Conservation (phyloP, 2,797 vertebrate genomes). For the Amphiprion clarkii region DNA sequence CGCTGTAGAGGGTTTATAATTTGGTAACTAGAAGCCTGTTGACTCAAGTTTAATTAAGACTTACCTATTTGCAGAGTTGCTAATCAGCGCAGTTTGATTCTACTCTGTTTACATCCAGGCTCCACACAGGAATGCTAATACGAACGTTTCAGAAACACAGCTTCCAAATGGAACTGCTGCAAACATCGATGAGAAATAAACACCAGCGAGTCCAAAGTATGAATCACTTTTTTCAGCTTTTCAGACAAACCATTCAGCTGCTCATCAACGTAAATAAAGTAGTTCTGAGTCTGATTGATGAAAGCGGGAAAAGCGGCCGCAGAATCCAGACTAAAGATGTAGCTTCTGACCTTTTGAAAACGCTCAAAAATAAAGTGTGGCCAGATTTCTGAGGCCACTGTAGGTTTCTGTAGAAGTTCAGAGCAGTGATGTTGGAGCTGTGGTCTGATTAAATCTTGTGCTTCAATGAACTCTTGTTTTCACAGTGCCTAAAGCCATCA, state of each 20-base stretch:
- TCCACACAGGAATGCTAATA: conserved; percentile 4
- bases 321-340: background rate
- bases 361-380: background rate
- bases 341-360: background rate
- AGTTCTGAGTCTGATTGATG: background rate
- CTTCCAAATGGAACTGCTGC: conserved; percentile 29
- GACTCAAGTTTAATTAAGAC: conserved; percentile 22
- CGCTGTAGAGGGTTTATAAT: background rate
- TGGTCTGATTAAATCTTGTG: background rate
- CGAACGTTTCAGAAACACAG: conserved; percentile 28
- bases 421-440: background rate
- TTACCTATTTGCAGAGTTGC: background rate
- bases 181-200: conserved; percentile 40
- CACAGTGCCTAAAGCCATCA: background rate
- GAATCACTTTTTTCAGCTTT: conserved; percentile 27
- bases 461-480: background rate
- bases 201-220: conserved; percentile 39
- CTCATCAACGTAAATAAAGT: background rate
- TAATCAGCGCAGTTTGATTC: background rate
- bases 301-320: background rate
- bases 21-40: background rate
- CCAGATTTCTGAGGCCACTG: background rate
- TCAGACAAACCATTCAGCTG: conserved; percentile 14
- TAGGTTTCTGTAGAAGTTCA: background rate
- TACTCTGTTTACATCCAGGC: background rate